Evolutionary conservation across 37 sponge, comb jelly and placozoan species (phyloP), one percentile per base, ranked within the genome.

Genomic region (Ephydatia muelleri): DNA sequence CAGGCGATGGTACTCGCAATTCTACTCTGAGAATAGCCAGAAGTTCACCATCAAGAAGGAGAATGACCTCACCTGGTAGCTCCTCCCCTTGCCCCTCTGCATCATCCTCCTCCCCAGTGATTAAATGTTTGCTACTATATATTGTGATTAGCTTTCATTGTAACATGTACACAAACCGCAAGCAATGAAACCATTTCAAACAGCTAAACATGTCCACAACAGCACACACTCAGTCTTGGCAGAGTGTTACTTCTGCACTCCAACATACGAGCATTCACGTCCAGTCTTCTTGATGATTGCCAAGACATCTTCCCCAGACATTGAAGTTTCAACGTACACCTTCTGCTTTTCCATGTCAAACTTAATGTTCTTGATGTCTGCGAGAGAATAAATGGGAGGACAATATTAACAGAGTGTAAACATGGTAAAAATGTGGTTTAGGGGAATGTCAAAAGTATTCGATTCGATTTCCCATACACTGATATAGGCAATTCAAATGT

Each of bases 211-310:
- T 6, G 6, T 9, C 43, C 43, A 43, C 43, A 43, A 43, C 43
- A 43, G 43, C 43, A 43, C 3, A 43, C 43, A 43, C 43, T 9
- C 43, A 43, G 43, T 43, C 43, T 6, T 43, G 19, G 57, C 19
- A 43, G 6, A 43, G 6, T 43, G 19, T 67, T 74, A 86, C 27
- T 82, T 25, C 67, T 80, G 77, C 49, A 87, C 69, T 65, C 95
- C 95, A 67, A 91, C 83, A 64, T 91, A 94, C 9, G 83, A 82
- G 70, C 93, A 91, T 47, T 92, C 96, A 38, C 93, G 85, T 21
- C 96, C 96, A 30, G 96, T 93, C 83, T 95, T 95, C 91, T 93
- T 93, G 49, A 95, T 57, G 22, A 31, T 80, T 0, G 86, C 94
- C 75, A 95, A 72, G 37, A 95, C 23, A 25, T 90, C 93, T 19